Evolutionary conservation across 2,797 vertebrate genomes (phyloP).

Genomic region (Anguilla anguilla): DNA sequence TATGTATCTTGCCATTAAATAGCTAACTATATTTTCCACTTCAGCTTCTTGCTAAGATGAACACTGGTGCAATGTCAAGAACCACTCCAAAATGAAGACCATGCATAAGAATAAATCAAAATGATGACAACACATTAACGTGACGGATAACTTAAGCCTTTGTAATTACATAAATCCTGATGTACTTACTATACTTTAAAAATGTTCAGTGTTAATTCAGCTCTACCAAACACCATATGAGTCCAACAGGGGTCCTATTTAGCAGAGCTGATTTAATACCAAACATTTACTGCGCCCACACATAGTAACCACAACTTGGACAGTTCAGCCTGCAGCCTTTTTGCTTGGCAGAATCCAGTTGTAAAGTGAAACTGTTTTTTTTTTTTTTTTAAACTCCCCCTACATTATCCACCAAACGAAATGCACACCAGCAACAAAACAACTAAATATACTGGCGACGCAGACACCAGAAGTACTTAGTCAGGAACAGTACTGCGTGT

Average conservation of each 20-base stretch:
- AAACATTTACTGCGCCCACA: neutral
- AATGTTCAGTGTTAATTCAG: neutral
- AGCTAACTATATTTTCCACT: neutral
- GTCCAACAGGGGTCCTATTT: neutral
- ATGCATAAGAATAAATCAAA: neutral
- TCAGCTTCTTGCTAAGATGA: neutral
- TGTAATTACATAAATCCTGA: neutral
- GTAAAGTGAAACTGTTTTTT: neutral
- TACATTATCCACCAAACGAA: neutral
- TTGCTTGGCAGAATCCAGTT: neutral
- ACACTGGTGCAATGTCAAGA: neutral
- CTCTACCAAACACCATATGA: neutral
- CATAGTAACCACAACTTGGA: neutral
- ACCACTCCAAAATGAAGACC: neutral
- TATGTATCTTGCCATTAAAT: neutral
- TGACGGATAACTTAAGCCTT: neutral
- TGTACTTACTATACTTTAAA: neutral
- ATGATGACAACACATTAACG: neutral
- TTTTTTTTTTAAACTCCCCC: neutral
- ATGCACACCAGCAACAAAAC: neutral
- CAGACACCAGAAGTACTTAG: neutral
- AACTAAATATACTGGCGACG: neutral
- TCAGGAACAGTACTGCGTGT: neutral
- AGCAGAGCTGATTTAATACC: neutral
- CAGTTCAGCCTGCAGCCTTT: neutral